phyloP scores from a whole-genome alignment of 2,888 invertebrate species.

The Harpagoxenus sublaevis region DNA sequence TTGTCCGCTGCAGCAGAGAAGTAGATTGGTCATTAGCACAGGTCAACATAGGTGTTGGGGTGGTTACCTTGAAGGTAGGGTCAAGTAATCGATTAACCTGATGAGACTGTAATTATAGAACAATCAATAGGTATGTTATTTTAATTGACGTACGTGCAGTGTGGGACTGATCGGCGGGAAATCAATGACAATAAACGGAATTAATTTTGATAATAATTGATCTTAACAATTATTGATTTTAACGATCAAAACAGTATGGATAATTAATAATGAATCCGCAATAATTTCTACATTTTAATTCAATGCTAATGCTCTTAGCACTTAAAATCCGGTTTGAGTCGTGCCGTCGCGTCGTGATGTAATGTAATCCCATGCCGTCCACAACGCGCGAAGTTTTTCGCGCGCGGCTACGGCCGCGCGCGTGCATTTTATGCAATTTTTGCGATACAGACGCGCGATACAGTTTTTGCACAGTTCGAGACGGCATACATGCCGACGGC shows the following conservation, averaged over 20 bases:
- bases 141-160: not conserved
- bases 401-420: not conserved
- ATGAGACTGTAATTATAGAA: not conserved
- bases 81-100: not conserved
- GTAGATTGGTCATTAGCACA: not conserved
- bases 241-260: too few species aligned
- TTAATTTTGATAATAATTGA: not conserved
- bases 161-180: too few species aligned
- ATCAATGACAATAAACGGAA: not conserved
- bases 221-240: not conserved
- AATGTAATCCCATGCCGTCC: not conserved
- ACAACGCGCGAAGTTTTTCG: not conserved
- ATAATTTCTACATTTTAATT: constrained; percentile 3
- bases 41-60: not conserved
- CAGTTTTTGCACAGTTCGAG: not conserved
- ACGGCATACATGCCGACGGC: not conserved
- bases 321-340: not conserved
- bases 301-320: not conserved
- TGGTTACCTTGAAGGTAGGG: not conserved
- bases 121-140: not conserved
- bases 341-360: too few species aligned
- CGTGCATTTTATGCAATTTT: not conserved
- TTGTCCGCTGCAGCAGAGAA: not conserved
- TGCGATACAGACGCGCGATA: not conserved
- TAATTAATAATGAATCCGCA: not conserved